Percentiles rank a stretch among this genome's conserved stretches.
Conservation (phyloP, 1,140 invertebrate species). For the Aleiodes sp. region DNA sequence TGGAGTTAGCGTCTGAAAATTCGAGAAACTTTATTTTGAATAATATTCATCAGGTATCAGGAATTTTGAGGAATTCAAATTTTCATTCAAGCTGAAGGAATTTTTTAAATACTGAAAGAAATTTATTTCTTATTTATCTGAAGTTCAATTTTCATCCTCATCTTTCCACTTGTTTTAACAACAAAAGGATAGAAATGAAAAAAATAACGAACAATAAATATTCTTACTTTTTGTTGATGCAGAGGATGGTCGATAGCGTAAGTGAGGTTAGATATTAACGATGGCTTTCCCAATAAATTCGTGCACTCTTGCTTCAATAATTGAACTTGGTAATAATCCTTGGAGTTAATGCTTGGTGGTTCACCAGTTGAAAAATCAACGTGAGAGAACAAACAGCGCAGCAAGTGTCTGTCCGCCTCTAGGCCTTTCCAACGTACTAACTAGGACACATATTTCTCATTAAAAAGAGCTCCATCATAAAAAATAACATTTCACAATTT, state of each 20-base stretch:
- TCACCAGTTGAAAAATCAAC: conserved; percentile 72
- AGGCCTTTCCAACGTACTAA: conserved; percentile 82
- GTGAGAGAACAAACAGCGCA: conserved; percentile 85
- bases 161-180: too few relatives aligned
- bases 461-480: conserved; percentile 21
- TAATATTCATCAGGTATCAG: too few relatives aligned
- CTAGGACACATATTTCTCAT: conserved; percentile 60
- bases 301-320: conserved; percentile 78
- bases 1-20: conserved; percentile 79
- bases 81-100: too few relatives aligned
- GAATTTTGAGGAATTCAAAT: too few relatives aligned
- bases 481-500: conserved; percentile 7
- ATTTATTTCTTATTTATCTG: conserved; percentile 13
- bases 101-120: background rate
- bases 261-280: conserved; percentile 79
- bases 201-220: background rate
- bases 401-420: conserved; percentile 87
- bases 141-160: too few relatives aligned
- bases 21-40: background rate
- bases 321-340: conserved; percentile 75
- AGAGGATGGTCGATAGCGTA: conserved; percentile 81
- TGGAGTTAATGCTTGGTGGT: conserved; percentile 64
- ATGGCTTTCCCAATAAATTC: conserved; percentile 77
- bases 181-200: too few relatives aligned
- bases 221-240: conserved; percentile 69